Base-by-base conservation (phyloP, 2,888 invertebrate species). In the Pollenia amentaria region DNA sequence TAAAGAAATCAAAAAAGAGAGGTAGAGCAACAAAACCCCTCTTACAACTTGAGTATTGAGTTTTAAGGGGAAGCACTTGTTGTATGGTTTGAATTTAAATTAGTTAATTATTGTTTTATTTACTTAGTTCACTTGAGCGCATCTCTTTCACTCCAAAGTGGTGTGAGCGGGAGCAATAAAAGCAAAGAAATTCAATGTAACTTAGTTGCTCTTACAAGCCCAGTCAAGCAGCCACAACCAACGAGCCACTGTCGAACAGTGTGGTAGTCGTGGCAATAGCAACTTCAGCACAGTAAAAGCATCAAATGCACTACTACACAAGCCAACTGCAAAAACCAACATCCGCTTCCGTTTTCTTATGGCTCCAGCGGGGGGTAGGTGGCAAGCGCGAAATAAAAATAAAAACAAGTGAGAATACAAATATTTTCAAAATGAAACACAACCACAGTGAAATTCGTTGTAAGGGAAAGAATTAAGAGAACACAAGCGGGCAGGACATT, bases 61-160 rank as follows among this genome's bases (percentile, higher is more conserved):
- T 72, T 55, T 42, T 21, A 76, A 65, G 62, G 76, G 70, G 80
- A 75, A 84, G 85, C 85, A 79, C 82, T 83, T 85, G 87, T 83
- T 87, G 87, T 87, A 85, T 75, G 88, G 81, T 84, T 82, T 88
- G 85, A 87, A 87, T 88, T 88, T 85, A 88, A 88, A 88, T 86
- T 87, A 87, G 86, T 86, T 86, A 88, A 88, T 88, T 86, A 88
- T 87, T 88, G 82, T 82, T 81, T 87, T 76, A 85, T 83, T 80
- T 82, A 80, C 73, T 80, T 80, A 77, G 44, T 76, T 78, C 70
- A 78, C 40, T 60, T 29, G 29, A 29, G 29, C 29, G 29, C 29
- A 29, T 40, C 51, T 72, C 55, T 70, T 29, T 18, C 70, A 48
- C 44, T 42, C 60, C 48, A 11, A 10, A 12, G 9, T 10, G 57